Conservation (phyloP, 2,888 invertebrate genomes). For the Smittia aterrima region DNA sequence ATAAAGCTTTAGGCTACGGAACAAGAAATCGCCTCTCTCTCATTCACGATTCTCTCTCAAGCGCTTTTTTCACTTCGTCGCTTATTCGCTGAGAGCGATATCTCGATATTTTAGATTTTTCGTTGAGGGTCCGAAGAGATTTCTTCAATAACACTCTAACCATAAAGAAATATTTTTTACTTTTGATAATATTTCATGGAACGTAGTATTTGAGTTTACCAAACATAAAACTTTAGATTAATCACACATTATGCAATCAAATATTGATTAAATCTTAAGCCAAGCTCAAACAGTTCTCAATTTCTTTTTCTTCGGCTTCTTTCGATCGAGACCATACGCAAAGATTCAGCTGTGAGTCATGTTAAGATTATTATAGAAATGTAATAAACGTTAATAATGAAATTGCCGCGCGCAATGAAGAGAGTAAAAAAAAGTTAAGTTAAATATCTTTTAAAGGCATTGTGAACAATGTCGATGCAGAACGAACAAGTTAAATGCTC, state of each 20-base stretch:
- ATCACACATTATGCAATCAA: slow-evolving; percentile 40
- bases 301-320: slow-evolving; percentile 16
- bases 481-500: slow-evolving; percentile 25
- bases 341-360: background rate
- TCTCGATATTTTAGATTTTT: background rate
- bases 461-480: slow-evolving; percentile 31
- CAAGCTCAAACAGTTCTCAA: slow-evolving; percentile 31
- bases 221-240: slow-evolving; percentile 33
- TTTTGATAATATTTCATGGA: slow-evolving; percentile 20
- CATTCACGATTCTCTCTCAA: background rate
- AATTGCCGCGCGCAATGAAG: slow-evolving; percentile 25
- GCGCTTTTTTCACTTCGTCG: background rate
- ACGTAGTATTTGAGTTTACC: slow-evolving; percentile 28
- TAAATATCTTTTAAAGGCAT: background rate
- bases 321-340: background rate
- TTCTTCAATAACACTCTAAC: background rate
- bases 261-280: slow-evolving; percentile 36
- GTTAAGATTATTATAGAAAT: slow-evolving; percentile 32
- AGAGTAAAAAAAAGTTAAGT: slow-evolving; percentile 2
- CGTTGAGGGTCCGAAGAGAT: background rate
- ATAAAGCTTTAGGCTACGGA: slow-evolving; percentile 30
- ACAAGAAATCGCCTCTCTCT: background rate
- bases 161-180: background rate
- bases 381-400: slow-evolving; percentile 36
- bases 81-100: background rate